phyloP scores from a whole-genome alignment of 1,140 invertebrate genomes.

The Adelges cooleyi region DNA sequence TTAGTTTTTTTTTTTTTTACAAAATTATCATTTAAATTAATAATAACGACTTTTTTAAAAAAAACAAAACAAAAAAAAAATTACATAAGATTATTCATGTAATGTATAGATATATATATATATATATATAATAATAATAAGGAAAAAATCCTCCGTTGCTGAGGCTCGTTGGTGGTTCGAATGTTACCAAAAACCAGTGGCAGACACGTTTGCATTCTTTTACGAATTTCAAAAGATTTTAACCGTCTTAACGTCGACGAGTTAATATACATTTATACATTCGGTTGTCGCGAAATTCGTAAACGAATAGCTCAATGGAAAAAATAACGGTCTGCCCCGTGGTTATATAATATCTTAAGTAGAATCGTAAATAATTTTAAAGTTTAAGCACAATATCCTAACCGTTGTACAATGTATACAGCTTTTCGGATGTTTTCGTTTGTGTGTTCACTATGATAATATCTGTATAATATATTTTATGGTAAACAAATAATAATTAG shows the following conservation, averaged over 20 bases:
- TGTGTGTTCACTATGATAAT: too few species aligned
- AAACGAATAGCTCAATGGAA: constrained; percentile 10
- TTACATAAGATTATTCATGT: background rate
- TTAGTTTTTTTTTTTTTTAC: background rate
- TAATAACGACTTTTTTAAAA: background rate
- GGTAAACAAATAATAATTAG: too few species aligned
- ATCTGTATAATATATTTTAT: too few species aligned
- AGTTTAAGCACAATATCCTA: background rate
- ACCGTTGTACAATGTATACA: too few species aligned
- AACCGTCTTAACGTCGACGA: too few species aligned
- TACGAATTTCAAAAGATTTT: constrained; percentile 4
- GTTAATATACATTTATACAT: too few species aligned
- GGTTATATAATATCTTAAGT: constrained; percentile 12
- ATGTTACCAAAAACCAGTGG: constrained; percentile 29
- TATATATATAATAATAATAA: constrained; percentile 9
- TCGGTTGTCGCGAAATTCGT: background rate
- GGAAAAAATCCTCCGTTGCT: constrained; percentile 15
- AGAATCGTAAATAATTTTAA: constrained; percentile 10
- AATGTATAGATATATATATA: background rate
- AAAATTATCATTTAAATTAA: background rate
- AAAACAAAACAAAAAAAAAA: too few species aligned
- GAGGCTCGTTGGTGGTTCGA: constrained; percentile 31
- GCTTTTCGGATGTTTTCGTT: too few species aligned
- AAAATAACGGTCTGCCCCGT: constrained; percentile 16
- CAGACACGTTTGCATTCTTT: constrained; percentile 22